These are phyloP conservation scores for Biston betularia DNA, from an alignment of 2,888 invertebrate genomes.

Conservation along the genomic window DNA sequence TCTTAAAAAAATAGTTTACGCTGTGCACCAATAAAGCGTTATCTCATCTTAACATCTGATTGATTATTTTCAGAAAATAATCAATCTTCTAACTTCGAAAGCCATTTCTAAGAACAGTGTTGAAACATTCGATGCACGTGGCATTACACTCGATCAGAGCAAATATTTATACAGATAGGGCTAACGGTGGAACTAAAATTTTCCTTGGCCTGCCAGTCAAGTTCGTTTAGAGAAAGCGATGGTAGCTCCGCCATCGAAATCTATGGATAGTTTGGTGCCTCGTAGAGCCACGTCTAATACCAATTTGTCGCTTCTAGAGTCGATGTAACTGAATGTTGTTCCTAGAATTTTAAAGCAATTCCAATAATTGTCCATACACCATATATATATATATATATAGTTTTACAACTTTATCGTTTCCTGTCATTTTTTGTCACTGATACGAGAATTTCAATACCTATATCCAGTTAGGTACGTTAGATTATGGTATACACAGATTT, in stretches of 20 bases:
- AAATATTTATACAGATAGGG: not conserved
- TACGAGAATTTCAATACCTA: too few relatives aligned
- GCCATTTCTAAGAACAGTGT: not conserved
- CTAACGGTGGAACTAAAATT: not conserved
- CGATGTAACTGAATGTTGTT: conserved; percentile 33
- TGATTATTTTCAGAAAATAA: not conserved
- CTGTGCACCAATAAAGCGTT: too few relatives aligned
- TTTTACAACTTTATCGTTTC: too few relatives aligned
- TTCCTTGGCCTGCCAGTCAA: not conserved
- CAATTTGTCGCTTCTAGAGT: conserved; percentile 28
- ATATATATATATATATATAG: too few relatives aligned
- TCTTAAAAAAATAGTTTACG: too few relatives aligned
- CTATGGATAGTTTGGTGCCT: not conserved
- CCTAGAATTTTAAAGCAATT: conserved; percentile 25
- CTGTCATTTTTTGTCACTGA: too few relatives aligned
- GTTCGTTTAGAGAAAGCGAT: not conserved
- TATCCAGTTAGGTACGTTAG: too few relatives aligned
- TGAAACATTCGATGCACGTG: conserved; percentile 26
- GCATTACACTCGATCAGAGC: not conserved
- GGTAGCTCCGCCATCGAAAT: not conserved
- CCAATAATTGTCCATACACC: conserved; percentile 9
- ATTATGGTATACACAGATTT: not conserved
- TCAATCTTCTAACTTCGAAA: not conserved
- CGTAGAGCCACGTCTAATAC: conserved; percentile 20
- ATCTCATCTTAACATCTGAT: too few relatives aligned